Evolutionary conservation across 2,113 vertebrate genomes (phyloP).

Genomic region (Rousettus leschenaultii): DNA sequence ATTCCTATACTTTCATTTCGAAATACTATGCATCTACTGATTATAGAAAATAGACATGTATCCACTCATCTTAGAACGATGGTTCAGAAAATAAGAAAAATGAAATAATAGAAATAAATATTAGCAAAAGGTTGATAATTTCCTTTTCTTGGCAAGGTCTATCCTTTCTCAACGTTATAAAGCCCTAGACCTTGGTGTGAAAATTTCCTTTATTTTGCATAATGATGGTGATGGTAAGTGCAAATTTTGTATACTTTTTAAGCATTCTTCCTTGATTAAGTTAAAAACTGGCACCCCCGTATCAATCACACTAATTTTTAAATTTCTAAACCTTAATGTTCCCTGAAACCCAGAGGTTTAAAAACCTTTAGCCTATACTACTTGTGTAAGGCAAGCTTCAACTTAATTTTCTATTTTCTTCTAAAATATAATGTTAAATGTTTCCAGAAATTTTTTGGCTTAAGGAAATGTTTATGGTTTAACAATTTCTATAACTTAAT

Average conservation of each 20-base stretch:
- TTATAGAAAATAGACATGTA: neutral
- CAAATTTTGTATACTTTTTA: neutral
- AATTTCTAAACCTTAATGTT: neutral
- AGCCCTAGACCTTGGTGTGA: neutral
- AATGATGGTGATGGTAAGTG: neutral
- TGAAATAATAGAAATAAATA: neutral
- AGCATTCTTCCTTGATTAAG: neutral
- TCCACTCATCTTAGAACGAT: neutral
- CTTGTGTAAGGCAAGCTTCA: neutral
- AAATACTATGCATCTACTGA: neutral
- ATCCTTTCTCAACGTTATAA: neutral
- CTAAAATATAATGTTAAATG: neutral
- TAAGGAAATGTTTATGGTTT: neutral
- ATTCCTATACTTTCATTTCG: neutral
- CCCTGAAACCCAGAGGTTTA: neutral
- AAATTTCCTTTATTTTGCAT: slow-evolving; percentile 6
- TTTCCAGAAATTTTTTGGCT: neutral
- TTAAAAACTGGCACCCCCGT: neutral
- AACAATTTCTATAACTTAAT: neutral
- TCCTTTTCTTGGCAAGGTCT: neutral
- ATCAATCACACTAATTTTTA: slow-evolving; percentile 7
- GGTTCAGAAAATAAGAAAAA: slow-evolving; percentile 27
- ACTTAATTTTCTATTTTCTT: neutral
- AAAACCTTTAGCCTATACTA: neutral
- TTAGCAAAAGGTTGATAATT: neutral